phyloP scores from a whole-genome alignment of 2,113 vertebrate species.

The Python bivittatus region DNA sequence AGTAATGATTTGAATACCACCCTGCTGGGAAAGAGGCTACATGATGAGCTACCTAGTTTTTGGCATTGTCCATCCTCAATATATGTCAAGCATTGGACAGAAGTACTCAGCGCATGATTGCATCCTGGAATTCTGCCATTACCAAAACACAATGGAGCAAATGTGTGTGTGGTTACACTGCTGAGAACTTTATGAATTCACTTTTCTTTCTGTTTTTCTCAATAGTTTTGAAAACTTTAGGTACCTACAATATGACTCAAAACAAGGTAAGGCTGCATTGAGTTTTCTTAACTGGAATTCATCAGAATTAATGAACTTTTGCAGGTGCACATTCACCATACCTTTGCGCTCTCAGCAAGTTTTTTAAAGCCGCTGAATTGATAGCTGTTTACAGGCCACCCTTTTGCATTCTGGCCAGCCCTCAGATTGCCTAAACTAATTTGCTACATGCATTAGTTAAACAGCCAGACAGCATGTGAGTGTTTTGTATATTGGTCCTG shows the following conservation, averaged over 20 bases:
- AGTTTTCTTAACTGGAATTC: slow-evolving; percentile 55
- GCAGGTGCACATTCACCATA: slow-evolving; percentile 20
- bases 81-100: not conserved
- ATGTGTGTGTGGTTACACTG: not conserved
- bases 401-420: slow-evolving; percentile 49
- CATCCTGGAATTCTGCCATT: not conserved
- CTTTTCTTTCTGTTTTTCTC: rapidly evolving
- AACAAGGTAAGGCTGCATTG: slow-evolving; percentile 29
- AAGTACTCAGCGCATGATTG: not conserved
- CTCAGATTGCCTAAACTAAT: slow-evolving; percentile 52
- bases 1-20: not conserved
- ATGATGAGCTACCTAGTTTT: not conserved
- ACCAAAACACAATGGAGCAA: not conserved
- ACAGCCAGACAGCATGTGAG: slow-evolving; percentile 7
- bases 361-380: slow-evolving; percentile 46
- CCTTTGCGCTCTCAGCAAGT: slow-evolving; percentile 36
- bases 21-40: not conserved
- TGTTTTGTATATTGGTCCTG: slow-evolving; percentile 25
- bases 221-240: rapidly evolving
- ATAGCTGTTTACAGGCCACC: slow-evolving; percentile 35
- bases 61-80: not conserved
- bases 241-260: slow-evolving; percentile 20
- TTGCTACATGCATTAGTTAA: slow-evolving; percentile 14
- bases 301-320: slow-evolving; percentile 55
- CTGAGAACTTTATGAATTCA: not conserved